Evolutionary conservation across 2,113 vertebrate genomes (phyloP).

Genomic region (Macaca nemestrina): DNA sequence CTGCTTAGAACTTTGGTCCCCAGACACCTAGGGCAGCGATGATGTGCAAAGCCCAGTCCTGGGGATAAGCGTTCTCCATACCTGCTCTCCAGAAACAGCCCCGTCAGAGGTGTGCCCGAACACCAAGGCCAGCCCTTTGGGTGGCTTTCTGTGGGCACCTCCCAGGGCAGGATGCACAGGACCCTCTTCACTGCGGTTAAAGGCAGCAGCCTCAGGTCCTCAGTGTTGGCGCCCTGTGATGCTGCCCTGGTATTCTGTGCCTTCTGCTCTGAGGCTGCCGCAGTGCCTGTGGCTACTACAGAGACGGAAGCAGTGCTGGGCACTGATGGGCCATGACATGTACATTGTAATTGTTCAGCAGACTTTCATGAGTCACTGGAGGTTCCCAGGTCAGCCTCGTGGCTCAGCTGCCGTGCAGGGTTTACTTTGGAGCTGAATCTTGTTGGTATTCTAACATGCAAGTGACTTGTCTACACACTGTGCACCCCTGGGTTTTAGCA

Average conservation of each 20-base stretch:
- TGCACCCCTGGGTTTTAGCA: slow-evolving; percentile 58
- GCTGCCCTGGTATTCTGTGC: neutral
- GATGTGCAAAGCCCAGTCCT: neutral
- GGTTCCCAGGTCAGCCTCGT: fast-evolving
- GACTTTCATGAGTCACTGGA: neutral
- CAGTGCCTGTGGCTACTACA: neutral
- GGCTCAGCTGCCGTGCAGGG: neutral
- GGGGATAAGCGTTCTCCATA: neutral
- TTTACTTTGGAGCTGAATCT: slow-evolving; percentile 27
- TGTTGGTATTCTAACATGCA: slow-evolving; percentile 31
- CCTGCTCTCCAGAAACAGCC: fast-evolving
- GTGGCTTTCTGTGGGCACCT: neutral
- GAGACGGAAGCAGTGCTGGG: neutral
- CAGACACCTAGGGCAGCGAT: neutral
- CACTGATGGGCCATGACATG: neutral
- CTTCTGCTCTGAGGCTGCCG: neutral
- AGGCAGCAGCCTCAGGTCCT: neutral
- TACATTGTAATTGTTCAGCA: neutral
- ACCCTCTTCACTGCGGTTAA: fast-evolving
- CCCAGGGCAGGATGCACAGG: neutral
- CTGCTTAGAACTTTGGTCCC: neutral
- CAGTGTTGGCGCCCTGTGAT: neutral
- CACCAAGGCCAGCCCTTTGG: fast-evolving
- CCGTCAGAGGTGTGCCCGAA: fast-evolving
- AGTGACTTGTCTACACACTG: slow-evolving; percentile 53